Percentiles rank a stretch among this genome's conserved stretches.
Conservation (phyloP, 1,140 invertebrate genomes). For the Calephelis nemesis region DNA sequence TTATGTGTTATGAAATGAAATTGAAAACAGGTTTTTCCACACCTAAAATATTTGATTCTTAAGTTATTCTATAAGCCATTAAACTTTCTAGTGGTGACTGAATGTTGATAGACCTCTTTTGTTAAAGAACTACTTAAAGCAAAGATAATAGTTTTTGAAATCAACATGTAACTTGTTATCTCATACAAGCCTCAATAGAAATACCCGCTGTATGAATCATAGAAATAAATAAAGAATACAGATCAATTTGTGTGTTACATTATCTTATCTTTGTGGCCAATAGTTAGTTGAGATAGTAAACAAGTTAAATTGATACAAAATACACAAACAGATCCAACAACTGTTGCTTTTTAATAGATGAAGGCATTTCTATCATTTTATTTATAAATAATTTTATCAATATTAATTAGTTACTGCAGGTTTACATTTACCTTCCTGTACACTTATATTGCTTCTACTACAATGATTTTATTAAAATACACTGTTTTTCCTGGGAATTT, state of each 20-base stretch:
- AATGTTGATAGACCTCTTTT: conserved; percentile 6
- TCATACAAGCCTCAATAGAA: conserved; percentile 5
- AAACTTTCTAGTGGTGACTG: conserved; percentile 11
- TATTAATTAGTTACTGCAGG: too few species aligned
- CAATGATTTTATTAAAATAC: too few species aligned
- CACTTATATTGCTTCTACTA: too few species aligned
- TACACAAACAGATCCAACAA: neutral
- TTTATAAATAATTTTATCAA: too few species aligned
- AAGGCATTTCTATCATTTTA: too few species aligned
- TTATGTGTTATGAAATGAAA: too few species aligned
- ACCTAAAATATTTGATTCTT: too few species aligned
- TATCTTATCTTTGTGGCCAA: conserved; percentile 1
- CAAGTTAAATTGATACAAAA: neutral
- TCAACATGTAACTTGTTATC: conserved; percentile 7
- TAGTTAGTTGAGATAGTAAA: conserved; percentile 1
- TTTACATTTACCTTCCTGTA: too few species aligned
- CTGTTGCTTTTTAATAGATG: too few species aligned
- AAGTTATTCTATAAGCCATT: neutral
- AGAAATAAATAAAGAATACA: neutral
- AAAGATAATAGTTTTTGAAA: neutral
- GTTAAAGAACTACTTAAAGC: neutral
- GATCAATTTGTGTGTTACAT: neutral
- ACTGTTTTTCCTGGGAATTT: too few species aligned
- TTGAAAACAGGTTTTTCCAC: too few species aligned
- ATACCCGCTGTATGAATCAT: neutral